Percentiles rank a stretch among this genome's conserved stretches.
These are phyloP conservation scores for Spicauda simplicius DNA, from an alignment of 2,888 invertebrate genomes.

Conservation along the genomic window DNA sequence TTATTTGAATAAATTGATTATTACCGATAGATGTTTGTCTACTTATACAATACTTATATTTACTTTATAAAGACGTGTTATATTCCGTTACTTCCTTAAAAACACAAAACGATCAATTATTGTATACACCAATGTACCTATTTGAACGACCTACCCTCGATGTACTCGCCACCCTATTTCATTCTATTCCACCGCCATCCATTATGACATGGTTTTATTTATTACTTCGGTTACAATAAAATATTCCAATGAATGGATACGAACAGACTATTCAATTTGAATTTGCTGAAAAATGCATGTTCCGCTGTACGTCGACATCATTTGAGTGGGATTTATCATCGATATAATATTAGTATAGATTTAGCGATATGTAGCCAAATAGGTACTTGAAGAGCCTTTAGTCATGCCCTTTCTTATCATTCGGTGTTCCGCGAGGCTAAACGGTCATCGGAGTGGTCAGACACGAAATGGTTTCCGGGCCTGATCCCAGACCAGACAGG, in stretches of 20 bases:
- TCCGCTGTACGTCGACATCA: conserved; percentile 1
- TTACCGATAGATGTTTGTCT: no score
- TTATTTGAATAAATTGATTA: no score
- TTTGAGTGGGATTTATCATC: conserved; percentile 1
- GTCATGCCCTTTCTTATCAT: no score
- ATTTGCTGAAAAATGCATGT: conserved; percentile 20
- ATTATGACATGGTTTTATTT: conserved; percentile 35
- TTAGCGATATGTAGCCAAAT: no score
- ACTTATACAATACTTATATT: no score
- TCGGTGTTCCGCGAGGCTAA: no score
- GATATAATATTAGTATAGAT: no score
- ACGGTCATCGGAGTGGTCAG: no score
- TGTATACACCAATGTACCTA: conserved; percentile 4
- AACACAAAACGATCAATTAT: conserved; percentile 1
- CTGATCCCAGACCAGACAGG: no score
- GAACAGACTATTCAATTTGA: conserved; percentile 30
- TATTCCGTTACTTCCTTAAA: not conserved
- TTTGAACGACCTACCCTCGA: conserved; percentile 13
- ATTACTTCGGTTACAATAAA: conserved; percentile 35
- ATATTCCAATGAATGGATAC: conserved; percentile 31
- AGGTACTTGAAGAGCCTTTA: no score
- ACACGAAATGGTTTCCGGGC: no score
- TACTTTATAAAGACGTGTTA: not conserved
- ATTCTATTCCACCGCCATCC: conserved; percentile 32
- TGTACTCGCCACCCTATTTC: conserved; percentile 25